A percentile compares a stretch with the other conserved stretches of the same genome.
phyloP scores from a whole-genome alignment of 2,113 vertebrate genomes.

The Rynchops niger region DNA sequence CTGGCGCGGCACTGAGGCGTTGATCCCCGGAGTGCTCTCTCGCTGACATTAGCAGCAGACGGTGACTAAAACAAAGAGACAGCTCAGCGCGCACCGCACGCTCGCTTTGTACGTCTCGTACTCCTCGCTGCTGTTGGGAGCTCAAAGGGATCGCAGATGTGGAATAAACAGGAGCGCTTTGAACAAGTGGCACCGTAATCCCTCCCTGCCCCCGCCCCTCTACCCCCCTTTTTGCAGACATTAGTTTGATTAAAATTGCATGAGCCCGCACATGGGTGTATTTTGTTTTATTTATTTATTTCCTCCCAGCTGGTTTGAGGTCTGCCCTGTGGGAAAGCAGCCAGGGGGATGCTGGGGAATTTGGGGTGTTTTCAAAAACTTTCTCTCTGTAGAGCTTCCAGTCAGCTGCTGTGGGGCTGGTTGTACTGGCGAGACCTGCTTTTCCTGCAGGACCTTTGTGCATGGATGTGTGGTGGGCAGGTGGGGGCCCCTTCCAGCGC shows the following conservation, averaged over 20 bases:
- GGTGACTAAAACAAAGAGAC: slow-evolving; percentile 36
- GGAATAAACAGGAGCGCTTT: not conserved
- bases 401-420: not conserved
- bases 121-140: not conserved
- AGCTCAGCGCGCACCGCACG: not conserved
- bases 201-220: not conserved
- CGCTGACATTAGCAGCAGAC: slow-evolving; percentile 10
- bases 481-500: not conserved
- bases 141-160: slow-evolving; percentile 9
- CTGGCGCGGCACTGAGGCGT: not conserved
- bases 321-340: not conserved
- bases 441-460: not conserved
- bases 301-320: not conserved
- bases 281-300: slow-evolving; percentile 39
- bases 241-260: slow-evolving; percentile 70
- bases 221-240: slow-evolving; percentile 4
- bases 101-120: not conserved
- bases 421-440: slow-evolving; percentile 38
- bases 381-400: not conserved
- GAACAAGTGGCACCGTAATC: slow-evolving; percentile 31
- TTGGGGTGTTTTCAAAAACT: not conserved
- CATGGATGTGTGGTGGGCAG: not conserved
- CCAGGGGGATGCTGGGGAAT: not conserved
- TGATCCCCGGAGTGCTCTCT: not conserved
- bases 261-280: not conserved